Conservation (phyloP, 1,140 invertebrate genomes). For the Sinella curviseta region DNA sequence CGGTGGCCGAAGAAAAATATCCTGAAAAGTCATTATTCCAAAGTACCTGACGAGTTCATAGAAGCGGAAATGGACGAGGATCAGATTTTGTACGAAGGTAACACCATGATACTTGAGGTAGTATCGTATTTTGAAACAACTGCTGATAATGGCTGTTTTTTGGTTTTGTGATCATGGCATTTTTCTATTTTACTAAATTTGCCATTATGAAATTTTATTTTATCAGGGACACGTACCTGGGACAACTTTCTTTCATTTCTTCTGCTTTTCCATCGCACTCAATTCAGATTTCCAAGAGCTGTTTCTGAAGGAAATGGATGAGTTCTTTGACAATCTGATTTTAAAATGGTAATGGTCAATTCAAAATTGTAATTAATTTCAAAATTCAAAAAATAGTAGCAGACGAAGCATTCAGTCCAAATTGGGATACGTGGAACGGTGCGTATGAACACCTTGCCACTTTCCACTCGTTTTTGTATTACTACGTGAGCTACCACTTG, state of each 20-base stretch:
- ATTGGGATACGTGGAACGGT: constrained; percentile 59
- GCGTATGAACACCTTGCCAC: neutral
- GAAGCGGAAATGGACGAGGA: neutral
- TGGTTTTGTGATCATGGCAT: too few species aligned
- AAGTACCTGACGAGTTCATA: neutral
- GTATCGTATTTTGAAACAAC: too few species aligned
- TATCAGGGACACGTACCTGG: neutral
- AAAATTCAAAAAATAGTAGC: too few species aligned
- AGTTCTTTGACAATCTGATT: neutral
- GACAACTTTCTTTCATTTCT: neutral
- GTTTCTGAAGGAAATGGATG: neutral
- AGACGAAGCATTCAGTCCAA: constrained; percentile 52
- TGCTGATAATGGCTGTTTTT: too few species aligned
- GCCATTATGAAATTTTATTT: too few species aligned
- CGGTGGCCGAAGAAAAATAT: neutral
- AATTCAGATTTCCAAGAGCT: neutral
- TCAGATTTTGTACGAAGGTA: neutral
- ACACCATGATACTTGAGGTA: neutral
- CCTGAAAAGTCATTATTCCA: neutral
- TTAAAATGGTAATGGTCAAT: neutral
- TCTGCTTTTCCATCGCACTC: neutral
- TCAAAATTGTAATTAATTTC: too few species aligned
- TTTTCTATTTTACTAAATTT: too few species aligned
- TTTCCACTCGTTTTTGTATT: constrained; percentile 57
- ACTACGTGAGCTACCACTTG: constrained; percentile 56